Percentiles rank a stretch among this genome's conserved stretches.
Evolutionary conservation across 2,113 vertebrate genomes (phyloP).

Genomic region (Cyphomyrus discorhynchus): DNA sequence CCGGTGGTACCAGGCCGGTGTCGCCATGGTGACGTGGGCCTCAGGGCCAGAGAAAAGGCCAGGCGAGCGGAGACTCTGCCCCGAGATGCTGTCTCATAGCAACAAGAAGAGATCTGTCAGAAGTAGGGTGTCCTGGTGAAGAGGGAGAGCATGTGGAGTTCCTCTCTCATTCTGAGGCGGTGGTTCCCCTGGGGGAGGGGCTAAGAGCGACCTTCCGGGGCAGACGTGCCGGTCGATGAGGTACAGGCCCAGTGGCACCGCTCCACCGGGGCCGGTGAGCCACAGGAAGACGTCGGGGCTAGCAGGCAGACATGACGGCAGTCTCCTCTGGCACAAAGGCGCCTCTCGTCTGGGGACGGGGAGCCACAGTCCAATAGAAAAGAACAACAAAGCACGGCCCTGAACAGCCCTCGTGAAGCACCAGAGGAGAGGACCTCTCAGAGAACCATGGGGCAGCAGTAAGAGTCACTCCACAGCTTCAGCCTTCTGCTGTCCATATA

Average conservation of each 20-base stretch:
- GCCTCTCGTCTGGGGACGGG: not conserved
- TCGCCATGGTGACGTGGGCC: slow-evolving; percentile 51
- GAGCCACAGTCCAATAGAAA: not conserved
- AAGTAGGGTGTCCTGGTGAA: not conserved
- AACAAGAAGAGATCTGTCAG: not conserved
- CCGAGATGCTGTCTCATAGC: not conserved
- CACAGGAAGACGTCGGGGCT: not conserved
- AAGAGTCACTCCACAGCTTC: not conserved
- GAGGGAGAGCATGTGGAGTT: not conserved
- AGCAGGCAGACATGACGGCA: not conserved
- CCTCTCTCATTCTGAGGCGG: not conserved
- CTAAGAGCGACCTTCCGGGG: not conserved
- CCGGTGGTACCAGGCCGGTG: slow-evolving; percentile 73
- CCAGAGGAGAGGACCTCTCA: not conserved
- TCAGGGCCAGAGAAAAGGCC: not conserved
- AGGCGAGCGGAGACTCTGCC: not conserved
- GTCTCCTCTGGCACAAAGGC: not conserved
- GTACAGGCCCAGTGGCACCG: not conserved
- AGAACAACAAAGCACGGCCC: not conserved
- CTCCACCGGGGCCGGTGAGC: not conserved
- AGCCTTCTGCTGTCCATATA: not conserved
- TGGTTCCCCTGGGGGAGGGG: not conserved
- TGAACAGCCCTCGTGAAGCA: not conserved
- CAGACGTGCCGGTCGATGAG: not conserved
- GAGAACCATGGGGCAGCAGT: not conserved